Evolutionary conservation across 2,113 vertebrate species (phyloP).

Genomic region (Hyla sarda): DNA sequence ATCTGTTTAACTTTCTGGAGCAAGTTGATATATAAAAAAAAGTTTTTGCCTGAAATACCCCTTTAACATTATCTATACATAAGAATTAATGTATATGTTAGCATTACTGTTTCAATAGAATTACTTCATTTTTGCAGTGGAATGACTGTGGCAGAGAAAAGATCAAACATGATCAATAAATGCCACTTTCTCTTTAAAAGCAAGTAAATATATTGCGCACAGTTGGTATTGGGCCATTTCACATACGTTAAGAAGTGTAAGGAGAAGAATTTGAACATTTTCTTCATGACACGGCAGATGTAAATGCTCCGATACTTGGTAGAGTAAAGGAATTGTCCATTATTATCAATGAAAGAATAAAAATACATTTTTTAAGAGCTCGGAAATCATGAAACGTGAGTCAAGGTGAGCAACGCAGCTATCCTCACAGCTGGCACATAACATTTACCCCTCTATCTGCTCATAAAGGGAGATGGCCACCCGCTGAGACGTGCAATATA

Average conservation of each 20-base stretch:
- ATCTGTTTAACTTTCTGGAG: too few relatives aligned
- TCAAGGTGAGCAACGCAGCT: neutral
- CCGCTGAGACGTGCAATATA: constrained; percentile 10
- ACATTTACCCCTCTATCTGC: neutral
- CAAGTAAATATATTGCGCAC: neutral
- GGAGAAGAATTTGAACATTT: neutral
- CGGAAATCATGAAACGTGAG: constrained; percentile 12
- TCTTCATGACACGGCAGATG: neutral
- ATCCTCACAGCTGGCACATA: constrained; percentile 22
- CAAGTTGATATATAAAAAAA: too few relatives aligned
- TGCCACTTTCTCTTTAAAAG: neutral
- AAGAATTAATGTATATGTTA: too few relatives aligned
- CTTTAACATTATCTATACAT: too few relatives aligned
- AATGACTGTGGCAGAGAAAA: too few relatives aligned
- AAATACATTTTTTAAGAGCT: neutral
- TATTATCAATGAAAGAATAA: neutral
- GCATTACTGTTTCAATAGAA: too few relatives aligned
- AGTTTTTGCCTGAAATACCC: too few relatives aligned
- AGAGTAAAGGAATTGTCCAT: neutral
- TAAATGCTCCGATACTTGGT: neutral
- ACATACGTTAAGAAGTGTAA: neutral
- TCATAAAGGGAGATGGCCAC: neutral
- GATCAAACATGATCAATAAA: neutral
- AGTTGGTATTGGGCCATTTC: neutral
- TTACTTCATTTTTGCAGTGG: too few relatives aligned